Evolutionary conservation across 1,140 invertebrate genomes (phyloP).

Genomic region (Antheraea mylitta): DNA sequence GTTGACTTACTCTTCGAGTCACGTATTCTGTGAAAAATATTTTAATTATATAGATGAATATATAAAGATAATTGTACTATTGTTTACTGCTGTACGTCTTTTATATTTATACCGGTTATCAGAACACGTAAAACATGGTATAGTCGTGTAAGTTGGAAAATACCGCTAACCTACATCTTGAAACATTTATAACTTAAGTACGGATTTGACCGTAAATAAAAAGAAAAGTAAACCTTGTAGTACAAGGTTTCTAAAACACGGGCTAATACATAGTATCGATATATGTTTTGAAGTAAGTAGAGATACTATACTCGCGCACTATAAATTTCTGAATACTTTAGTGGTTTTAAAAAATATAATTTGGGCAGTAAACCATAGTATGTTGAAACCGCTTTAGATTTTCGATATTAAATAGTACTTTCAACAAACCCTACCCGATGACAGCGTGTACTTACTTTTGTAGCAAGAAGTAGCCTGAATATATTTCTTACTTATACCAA

Average conservation of each 20-base stretch:
- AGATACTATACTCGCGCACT: no score
- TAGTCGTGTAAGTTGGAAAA: not conserved
- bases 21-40: conserved; percentile 4
- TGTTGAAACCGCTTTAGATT: no score
- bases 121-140: not conserved
- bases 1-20: not conserved
- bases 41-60: not conserved
- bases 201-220: not conserved
- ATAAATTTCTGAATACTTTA: no score
- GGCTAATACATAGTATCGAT: no score
- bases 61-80: not conserved
- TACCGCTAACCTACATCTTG: not conserved
- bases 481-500: no score
- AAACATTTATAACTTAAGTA: not conserved
- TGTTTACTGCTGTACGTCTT: not conserved
- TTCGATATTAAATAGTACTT: no score
- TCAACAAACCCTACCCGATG: no score
- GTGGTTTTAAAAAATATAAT: no score
- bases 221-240: not conserved
- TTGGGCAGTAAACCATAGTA: no score
- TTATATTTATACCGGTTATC: not conserved
- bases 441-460: no score
- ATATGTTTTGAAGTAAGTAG: no score
- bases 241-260: not conserved
- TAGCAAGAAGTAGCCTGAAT: no score